Conservation (phyloP, 1,140 invertebrate species). For the Papilio glaucus region DNA sequence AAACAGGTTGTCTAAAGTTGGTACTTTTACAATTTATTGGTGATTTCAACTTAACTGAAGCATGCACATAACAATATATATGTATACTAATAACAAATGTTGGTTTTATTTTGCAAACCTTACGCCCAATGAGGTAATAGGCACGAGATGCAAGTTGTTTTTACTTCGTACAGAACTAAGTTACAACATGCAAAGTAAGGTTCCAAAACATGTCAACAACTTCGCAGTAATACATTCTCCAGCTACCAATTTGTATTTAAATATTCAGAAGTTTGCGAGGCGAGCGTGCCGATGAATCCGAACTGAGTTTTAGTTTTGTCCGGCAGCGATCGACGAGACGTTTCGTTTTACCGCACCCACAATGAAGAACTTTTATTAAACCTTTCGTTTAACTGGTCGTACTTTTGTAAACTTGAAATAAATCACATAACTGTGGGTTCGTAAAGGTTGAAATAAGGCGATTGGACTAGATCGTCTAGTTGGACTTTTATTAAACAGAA, state of each 20-base stretch:
- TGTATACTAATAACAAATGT: too few relatives aligned
- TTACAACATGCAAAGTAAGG: background rate
- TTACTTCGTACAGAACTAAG: background rate
- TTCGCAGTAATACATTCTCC: background rate
- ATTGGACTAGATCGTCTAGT: background rate
- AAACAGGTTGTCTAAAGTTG: too few relatives aligned
- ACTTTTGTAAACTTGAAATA: background rate
- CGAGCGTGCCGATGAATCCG: slow-evolving; percentile 16
- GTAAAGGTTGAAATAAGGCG: background rate
- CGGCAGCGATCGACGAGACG: background rate
- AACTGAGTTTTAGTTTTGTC: slow-evolving; percentile 22
- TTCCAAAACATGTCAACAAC: background rate
- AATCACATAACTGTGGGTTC: background rate
- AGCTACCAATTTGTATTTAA: background rate
- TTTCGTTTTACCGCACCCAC: slow-evolving; percentile 18
- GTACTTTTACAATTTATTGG: too few relatives aligned
- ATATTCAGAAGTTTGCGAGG: slow-evolving; percentile 17
- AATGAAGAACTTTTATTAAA: slow-evolving; percentile 8
- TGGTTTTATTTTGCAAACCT: too few relatives aligned
- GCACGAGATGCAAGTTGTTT: slow-evolving; percentile 3
- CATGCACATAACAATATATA: too few relatives aligned
- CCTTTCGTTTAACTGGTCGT: background rate
- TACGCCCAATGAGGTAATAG: background rate
- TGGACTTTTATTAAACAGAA: too few relatives aligned
- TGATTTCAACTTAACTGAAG: too few relatives aligned